These are phyloP conservation scores for Metellina segmentata DNA, from an alignment of 2,888 invertebrate species.

Conservation along the genomic window DNA sequence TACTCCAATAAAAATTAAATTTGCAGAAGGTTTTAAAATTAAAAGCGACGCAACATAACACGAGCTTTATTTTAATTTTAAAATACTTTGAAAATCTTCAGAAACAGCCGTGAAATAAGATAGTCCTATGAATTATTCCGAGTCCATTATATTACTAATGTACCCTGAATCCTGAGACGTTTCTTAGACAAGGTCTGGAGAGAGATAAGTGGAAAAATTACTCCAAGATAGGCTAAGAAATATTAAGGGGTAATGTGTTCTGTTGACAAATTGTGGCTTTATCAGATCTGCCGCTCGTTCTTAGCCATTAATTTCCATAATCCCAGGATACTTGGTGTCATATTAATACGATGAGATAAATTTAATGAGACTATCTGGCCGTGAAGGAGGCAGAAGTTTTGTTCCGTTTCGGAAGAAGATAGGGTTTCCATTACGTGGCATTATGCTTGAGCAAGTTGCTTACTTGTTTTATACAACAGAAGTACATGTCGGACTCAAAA, in stretches of 20 bases:
- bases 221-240: not conserved
- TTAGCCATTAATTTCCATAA: constrained; percentile 43
- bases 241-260: constrained; percentile 16
- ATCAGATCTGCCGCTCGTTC: constrained; percentile 37
- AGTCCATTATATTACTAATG: not conserved
- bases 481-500: too few species aligned
- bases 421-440: not conserved
- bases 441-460: too few species aligned
- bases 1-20: too few species aligned
- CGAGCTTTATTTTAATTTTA: not conserved
- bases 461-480: too few species aligned
- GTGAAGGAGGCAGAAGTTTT: not conserved
- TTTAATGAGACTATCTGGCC: constrained; percentile 27
- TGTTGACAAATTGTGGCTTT: constrained; percentile 53
- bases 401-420: not conserved
- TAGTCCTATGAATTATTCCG: not conserved
- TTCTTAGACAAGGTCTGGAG: not conserved
- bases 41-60: too few species aligned
- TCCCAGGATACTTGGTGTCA: constrained; percentile 14
- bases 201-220: not conserved
- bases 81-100: not conserved
- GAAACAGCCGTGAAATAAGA: not conserved
- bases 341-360: constrained; percentile 18
- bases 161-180: not conserved
- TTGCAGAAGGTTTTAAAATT: too few species aligned